A percentile compares a stretch with the other conserved stretches of the same genome.
Evolutionary conservation across 2,113 vertebrate species (phyloP).

Genomic region (Chloropsis hardwickii): DNA sequence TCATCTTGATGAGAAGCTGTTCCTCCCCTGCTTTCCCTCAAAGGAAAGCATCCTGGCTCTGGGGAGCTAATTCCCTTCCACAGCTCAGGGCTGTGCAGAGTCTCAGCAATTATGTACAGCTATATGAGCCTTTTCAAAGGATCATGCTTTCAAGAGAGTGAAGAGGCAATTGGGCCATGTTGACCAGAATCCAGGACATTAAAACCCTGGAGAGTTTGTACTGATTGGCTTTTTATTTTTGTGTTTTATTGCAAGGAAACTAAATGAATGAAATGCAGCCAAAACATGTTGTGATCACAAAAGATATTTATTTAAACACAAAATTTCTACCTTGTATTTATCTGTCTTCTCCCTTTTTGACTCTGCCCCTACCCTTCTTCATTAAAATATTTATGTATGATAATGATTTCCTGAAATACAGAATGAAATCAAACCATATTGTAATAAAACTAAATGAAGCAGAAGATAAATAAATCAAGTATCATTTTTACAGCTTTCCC

Average conservation of each 20-base stretch:
- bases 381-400: not conserved
- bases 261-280: not conserved
- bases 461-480: slow-evolving; percentile 25
- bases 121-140: not conserved
- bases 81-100: not conserved
- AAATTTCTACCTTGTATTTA: not conserved
- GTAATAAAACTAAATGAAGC: slow-evolving; percentile 39
- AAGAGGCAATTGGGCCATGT: not conserved
- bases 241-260: not conserved
- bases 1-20: not conserved
- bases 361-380: not conserved
- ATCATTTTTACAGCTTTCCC: not conserved
- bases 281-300: not conserved
- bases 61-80: not conserved
- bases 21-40: not conserved
- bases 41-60: not conserved
- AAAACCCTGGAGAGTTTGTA: slow-evolving; percentile 9
- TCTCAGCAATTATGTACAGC: slow-evolving; percentile 7
- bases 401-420: slow-evolving; percentile 12
- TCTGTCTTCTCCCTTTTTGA: not conserved
- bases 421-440: not conserved
- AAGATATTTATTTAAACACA: not conserved
- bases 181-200: slow-evolving; percentile 32
- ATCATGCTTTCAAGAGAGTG: not conserved
- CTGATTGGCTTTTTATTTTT: not conserved